Evolutionary conservation across 2,113 vertebrate species (phyloP).

Genomic region (Cariama cristata): DNA sequence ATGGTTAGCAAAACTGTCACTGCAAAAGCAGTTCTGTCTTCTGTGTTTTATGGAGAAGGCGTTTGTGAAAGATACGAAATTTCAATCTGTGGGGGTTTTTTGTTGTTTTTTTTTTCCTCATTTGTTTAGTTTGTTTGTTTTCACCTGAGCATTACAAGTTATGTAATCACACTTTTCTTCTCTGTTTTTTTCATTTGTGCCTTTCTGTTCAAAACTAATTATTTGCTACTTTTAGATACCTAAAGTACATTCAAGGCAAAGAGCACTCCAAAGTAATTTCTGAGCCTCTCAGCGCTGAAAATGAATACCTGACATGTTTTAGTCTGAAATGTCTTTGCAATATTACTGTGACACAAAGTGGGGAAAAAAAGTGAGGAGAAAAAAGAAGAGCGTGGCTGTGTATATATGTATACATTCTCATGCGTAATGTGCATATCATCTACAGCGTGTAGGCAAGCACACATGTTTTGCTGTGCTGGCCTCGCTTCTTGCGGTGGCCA

Average conservation of each 20-base stretch:
- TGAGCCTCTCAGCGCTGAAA: background rate
- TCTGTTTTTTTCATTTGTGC: background rate
- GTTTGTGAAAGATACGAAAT: background rate
- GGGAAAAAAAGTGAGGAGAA: background rate
- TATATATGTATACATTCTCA: background rate
- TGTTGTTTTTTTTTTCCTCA: background rate
- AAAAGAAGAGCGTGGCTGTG: background rate
- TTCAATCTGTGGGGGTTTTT: background rate
- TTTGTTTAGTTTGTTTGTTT: background rate
- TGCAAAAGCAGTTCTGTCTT: background rate
- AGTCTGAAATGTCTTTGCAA: background rate
- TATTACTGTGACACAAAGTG: background rate
- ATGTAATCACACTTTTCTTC: background rate
- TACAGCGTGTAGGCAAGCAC: background rate
- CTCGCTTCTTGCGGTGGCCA: background rate
- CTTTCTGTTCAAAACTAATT: background rate
- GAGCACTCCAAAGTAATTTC: background rate
- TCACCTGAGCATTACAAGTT: background rate
- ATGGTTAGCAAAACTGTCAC: background rate
- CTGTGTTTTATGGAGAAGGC: background rate
- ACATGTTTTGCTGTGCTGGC: background rate
- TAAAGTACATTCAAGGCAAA: background rate
- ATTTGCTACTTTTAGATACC: background rate
- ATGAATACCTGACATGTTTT: background rate
- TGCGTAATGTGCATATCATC: background rate